Conservation (phyloP, 2,797 vertebrate genomes). For the Pelochelys cantorii region DNA sequence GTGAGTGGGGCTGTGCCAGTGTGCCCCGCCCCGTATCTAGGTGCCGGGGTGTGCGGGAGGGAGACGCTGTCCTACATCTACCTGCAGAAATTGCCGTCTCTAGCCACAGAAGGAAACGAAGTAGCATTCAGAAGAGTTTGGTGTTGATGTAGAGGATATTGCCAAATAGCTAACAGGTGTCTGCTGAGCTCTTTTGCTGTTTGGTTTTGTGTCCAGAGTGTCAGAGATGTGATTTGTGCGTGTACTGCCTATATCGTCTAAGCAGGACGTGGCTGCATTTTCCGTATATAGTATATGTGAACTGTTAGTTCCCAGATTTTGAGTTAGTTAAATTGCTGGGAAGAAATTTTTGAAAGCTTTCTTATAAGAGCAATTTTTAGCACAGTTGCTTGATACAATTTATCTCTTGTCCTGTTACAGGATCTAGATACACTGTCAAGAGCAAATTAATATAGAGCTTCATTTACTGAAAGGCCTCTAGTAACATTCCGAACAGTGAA, state of each 20-base stretch:
- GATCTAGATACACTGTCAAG: not conserved
- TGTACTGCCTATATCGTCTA: constrained; percentile 23
- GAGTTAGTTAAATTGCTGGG: constrained; percentile 67
- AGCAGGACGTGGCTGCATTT: constrained; percentile 57
- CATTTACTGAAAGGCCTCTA: constrained; percentile 63
- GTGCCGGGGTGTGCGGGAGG: not conserved
- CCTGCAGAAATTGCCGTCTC: not conserved
- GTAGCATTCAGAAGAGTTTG: not conserved
- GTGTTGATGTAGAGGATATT: not conserved
- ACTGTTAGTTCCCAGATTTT: constrained; percentile 68
- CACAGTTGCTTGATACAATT: not conserved
- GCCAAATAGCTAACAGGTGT: constrained; percentile 80
- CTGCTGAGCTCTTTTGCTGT: constrained; percentile 48
- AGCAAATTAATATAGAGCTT: constrained; percentile 11
- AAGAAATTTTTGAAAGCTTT: constrained; percentile 71
- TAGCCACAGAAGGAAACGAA: not conserved
- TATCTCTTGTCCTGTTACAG: not conserved
- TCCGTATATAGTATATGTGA: constrained; percentile 78
- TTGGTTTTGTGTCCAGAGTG: constrained; percentile 29
- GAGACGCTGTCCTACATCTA: not conserved
- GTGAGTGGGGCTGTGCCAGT: not conserved
- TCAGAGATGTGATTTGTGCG: not conserved
- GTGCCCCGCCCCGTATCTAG: no score
- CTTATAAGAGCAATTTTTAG: constrained; percentile 69
- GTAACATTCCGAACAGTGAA: not conserved